Evolutionary conservation across 1,140 invertebrate genomes (phyloP).

Genomic region (Forficula auricularia): DNA sequence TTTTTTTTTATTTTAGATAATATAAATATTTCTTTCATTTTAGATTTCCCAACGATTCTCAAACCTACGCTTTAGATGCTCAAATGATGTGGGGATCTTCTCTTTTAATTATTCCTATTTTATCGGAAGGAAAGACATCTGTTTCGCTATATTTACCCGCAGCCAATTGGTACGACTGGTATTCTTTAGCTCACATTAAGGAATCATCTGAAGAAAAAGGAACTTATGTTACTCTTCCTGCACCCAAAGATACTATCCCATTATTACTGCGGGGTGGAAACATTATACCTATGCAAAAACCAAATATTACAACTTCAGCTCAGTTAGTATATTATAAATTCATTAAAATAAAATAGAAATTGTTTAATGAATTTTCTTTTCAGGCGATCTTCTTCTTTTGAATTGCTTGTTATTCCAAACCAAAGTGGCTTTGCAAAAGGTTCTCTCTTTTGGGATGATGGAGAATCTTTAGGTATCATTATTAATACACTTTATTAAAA

Average conservation of each 20-base stretch:
- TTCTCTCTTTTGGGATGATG: slow-evolving; percentile 60
- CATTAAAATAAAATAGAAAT: slow-evolving; percentile 1
- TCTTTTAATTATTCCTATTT: slow-evolving; percentile 57
- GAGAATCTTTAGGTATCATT: slow-evolving; percentile 45
- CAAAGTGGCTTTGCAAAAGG: slow-evolving; percentile 35
- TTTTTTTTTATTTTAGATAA: not conserved
- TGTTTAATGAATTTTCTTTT: slow-evolving; percentile 11
- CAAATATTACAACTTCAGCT: slow-evolving; percentile 41
- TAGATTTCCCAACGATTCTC: slow-evolving; percentile 46
- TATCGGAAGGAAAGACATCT: slow-evolving; percentile 30
- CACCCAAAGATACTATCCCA: slow-evolving; percentile 44
- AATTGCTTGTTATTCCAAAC: slow-evolving; percentile 40
- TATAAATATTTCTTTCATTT: slow-evolving; percentile 17
- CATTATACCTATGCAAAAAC: slow-evolving; percentile 49
- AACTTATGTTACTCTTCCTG: slow-evolving; percentile 24
- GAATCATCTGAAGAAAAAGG: slow-evolving; percentile 30
- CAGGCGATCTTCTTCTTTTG: slow-evolving; percentile 37
- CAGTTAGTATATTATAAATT: not conserved
- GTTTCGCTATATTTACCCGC: slow-evolving; percentile 48
- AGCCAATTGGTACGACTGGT: slow-evolving; percentile 54
- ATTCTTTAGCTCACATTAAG: slow-evolving; percentile 28
- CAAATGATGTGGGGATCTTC: slow-evolving; percentile 65
- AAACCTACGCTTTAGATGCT: slow-evolving; percentile 51
- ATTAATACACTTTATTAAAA: no score
- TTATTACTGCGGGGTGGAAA: slow-evolving; percentile 49